phyloP scores from a whole-genome alignment of 2,797 vertebrate genomes.

The Pipistrellus kuhlii region DNA sequence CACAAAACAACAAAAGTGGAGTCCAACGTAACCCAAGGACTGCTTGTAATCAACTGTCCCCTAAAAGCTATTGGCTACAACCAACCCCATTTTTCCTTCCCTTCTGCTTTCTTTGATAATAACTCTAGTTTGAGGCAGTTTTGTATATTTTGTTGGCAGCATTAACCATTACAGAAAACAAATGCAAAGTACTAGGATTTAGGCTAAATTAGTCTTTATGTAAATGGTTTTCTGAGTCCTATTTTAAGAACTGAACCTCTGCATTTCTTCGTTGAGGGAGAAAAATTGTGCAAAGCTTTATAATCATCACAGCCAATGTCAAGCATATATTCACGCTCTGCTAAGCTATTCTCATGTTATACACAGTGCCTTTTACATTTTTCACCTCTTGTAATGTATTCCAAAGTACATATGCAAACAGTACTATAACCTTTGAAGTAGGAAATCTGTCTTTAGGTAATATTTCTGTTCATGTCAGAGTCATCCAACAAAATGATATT shows the following conservation, averaged over 20 bases:
- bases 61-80: neutral
- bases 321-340: neutral
- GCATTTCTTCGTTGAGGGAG: neutral
- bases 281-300: neutral
- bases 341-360: neutral
- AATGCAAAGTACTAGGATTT: neutral
- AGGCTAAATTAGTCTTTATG: neutral
- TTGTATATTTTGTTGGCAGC: neutral
- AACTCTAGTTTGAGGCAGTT: neutral
- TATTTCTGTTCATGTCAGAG: conserved; percentile 82
- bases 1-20: too few species aligned
- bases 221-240: neutral
- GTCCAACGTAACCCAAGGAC: too few species aligned
- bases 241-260: neutral
- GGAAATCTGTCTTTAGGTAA: conserved; percentile 81
- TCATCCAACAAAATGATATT: conserved; percentile 87
- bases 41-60: neutral
- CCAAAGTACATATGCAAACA: conserved; percentile 78
- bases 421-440: conserved; percentile 78
- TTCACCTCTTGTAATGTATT: conserved; percentile 71
- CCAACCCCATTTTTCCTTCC: neutral
- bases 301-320: neutral
- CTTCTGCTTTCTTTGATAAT: neutral
- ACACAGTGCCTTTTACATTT: conserved; percentile 68
- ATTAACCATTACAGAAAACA: neutral